phyloP scores from a whole-genome alignment of 1,140 invertebrate genomes.

The Metaphire vulgaris region DNA sequence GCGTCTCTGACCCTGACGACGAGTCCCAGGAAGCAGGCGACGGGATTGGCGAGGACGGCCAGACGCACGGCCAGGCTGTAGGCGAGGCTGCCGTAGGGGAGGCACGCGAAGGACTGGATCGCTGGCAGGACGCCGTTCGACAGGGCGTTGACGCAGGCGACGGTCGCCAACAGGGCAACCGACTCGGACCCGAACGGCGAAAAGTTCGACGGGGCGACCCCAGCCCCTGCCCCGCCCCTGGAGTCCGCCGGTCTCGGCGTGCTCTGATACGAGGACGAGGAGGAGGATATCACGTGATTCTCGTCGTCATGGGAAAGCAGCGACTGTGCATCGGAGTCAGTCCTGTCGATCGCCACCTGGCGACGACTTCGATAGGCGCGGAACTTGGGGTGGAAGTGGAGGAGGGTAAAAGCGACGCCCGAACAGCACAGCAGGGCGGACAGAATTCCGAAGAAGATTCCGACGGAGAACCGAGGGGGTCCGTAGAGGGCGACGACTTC shows the following conservation, averaged over 20 bases:
- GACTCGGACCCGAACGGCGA: not conserved
- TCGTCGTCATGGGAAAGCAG: not conserved
- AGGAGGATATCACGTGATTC: not conserved
- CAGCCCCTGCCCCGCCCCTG: not conserved
- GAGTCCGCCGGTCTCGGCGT: not conserved
- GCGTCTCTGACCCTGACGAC: constrained; percentile 62
- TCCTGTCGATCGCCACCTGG: not conserved
- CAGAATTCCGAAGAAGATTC: constrained; percentile 67
- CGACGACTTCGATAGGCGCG: constrained; percentile 36
- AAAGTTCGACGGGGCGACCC: not conserved
- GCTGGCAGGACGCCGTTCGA: constrained; percentile 69
- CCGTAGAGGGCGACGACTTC: not conserved
- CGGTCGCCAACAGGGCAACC: constrained; percentile 32
- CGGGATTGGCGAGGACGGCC: constrained; percentile 73
- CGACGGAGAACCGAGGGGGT: constrained; percentile 35
- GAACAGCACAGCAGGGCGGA: constrained; percentile 54
- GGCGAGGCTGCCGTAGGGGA: constrained; percentile 69
- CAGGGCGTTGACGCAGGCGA: constrained; percentile 41
- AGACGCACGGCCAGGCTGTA: constrained; percentile 77
- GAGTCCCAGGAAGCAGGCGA: constrained; percentile 72
- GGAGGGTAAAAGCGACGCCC: constrained; percentile 52
- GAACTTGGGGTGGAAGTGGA: constrained; percentile 50
- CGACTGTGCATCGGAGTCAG: not conserved
- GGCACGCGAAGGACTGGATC: constrained; percentile 77
- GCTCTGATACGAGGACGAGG: not conserved